phyloP scores from a whole-genome alignment of 2,888 invertebrate species.

The Strigamia maritima region DNA sequence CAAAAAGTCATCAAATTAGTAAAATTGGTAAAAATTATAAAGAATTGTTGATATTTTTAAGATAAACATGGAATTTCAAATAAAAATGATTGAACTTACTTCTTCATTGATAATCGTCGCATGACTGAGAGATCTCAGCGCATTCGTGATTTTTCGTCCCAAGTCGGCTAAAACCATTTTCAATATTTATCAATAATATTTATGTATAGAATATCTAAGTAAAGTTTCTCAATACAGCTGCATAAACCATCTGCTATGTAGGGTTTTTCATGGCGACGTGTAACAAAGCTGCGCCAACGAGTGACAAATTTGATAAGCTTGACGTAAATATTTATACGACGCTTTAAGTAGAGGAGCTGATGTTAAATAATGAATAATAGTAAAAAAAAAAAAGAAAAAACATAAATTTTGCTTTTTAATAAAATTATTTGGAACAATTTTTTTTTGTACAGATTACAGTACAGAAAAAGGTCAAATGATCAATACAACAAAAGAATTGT shows the following conservation, averaged over 20 bases:
- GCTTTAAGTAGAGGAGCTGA: too few relatives aligned
- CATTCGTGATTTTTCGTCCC: slow-evolving; percentile 98
- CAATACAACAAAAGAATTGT: background rate
- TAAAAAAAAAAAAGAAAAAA: too few relatives aligned
- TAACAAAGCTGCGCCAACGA: background rate
- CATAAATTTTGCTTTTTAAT: too few relatives aligned
- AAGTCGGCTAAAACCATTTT: slow-evolving; percentile 99
- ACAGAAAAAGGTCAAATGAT: background rate
- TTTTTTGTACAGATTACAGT: too few relatives aligned
- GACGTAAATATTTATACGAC: too few relatives aligned
- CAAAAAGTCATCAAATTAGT: slow-evolving; percentile 18
- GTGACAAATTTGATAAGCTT: background rate
- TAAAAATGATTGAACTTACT: slow-evolving; percentile 57
- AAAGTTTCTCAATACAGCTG: background rate
- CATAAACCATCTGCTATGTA: slow-evolving; percentile 4
- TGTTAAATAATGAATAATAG: too few relatives aligned
- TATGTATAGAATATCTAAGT: background rate
- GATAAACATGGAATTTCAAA: too few relatives aligned
- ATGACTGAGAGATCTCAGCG: slow-evolving; percentile 93
- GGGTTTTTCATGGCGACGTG: background rate
- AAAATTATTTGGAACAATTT: too few relatives aligned
- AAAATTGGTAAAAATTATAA: too few relatives aligned
- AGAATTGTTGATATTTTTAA: too few relatives aligned
- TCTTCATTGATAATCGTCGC: slow-evolving; percentile 98
- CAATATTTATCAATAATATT: background rate